Percentiles rank a stretch among this genome's conserved stretches.
These are phyloP conservation scores for Salvelinus alpinus DNA, from an alignment of 2,113 vertebrate species.

Conservation along the genomic window DNA sequence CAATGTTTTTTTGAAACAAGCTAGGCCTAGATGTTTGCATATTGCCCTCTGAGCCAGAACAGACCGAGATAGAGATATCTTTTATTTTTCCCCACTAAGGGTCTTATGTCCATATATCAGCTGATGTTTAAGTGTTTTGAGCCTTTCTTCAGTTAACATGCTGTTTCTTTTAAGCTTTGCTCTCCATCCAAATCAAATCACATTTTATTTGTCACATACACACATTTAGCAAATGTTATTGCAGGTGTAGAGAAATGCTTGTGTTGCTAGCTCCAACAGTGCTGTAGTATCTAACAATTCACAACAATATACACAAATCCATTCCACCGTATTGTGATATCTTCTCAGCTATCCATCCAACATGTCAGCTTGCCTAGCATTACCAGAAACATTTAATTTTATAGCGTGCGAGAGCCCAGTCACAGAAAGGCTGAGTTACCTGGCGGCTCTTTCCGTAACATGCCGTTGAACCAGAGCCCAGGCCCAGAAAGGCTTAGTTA, in stretches of 20 bases:
- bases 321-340: neutral
- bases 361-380: neutral
- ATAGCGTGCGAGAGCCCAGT: constrained; percentile 20
- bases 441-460: neutral
- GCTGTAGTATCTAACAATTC: no score
- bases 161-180: constrained; percentile 17
- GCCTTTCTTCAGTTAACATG: constrained; percentile 26
- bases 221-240: no score
- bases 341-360: neutral
- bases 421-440: constrained; percentile 1
- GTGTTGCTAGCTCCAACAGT: no score
- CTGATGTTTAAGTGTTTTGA: constrained; percentile 7
- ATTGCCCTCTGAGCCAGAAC: neutral
- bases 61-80: neutral
- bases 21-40: neutral
- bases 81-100: neutral
- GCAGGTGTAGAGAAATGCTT: no score
- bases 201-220: no score
- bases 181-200: neutral
- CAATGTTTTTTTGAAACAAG: neutral
- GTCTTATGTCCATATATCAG: neutral
- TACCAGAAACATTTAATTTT: constrained; percentile 3
- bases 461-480: constrained; percentile 17
- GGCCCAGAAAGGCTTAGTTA: neutral
- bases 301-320: no score